phyloP scores from a whole-genome alignment of 2,113 vertebrate genomes.

The Struthidea cinerea region DNA sequence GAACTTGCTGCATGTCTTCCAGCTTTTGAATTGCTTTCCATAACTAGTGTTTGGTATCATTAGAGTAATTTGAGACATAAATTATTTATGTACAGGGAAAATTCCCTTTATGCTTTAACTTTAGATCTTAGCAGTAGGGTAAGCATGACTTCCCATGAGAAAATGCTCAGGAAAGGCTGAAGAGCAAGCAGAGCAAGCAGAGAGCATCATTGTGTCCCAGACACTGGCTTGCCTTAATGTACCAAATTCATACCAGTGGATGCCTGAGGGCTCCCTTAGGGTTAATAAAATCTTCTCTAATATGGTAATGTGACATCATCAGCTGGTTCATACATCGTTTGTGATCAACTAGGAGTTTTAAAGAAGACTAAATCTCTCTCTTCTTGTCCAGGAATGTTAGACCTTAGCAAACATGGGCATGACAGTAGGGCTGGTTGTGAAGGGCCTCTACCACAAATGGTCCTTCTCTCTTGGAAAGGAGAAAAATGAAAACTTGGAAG shows the following conservation, averaged over 20 bases:
- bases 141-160: not conserved
- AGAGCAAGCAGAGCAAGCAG: not conserved
- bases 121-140: not conserved
- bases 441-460: not conserved
- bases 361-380: not conserved
- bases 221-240: not conserved
- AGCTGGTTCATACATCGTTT: not conserved
- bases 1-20: not conserved
- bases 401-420: not conserved
- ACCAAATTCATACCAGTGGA: not conserved
- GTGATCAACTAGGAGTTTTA: not conserved
- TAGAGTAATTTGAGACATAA: not conserved
- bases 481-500: not conserved
- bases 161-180: not conserved
- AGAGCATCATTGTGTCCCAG: not conserved
- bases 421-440: not conserved
- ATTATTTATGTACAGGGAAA: not conserved
- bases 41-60: not conserved
- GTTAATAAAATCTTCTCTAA: not conserved
- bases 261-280: not conserved
- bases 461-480: not conserved
- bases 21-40: not conserved
- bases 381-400: not conserved
- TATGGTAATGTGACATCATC: not conserved
- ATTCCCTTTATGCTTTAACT: not conserved